Base-by-base conservation (phyloP, 2,113 vertebrate genomes). In the Limanda limanda region DNA sequence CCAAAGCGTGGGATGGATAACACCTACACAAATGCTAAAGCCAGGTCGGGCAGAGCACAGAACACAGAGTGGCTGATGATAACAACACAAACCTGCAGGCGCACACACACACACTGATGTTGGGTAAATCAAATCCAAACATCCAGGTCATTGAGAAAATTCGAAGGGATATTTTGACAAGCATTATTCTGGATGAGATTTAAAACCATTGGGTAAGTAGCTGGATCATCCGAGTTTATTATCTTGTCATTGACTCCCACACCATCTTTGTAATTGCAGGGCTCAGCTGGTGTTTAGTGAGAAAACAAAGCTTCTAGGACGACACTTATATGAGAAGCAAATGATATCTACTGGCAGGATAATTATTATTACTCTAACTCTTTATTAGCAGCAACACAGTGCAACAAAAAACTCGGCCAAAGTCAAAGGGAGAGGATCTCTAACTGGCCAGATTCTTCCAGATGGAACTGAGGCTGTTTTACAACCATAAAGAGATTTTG, bases 21-120 rank as follows among this genome's bases (percentile, higher is more conserved):
- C 59, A 73, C 75, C 68, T 74, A 69, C 80, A 69, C 68, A 75
- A 57, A 31, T 31, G 31, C 31, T 31, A 10, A 55, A 83, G 45
- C 23, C 15, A 64, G 66, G 59, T 13, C 56, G 63, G 57, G 66
- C 64, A 24, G 54, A 71, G n/a, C 17, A 51, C 24, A 78, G 63
- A 55, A 27, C 55, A 60, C 59, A 24, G 15, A 31, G 14, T 20
- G 11, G 18, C 6, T 3, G 23, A 24, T 51, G 2, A 8, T 31
- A 63, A 47, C 6, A 6, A 31, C 23, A 67, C 9, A 27, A 37
- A 69, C 9, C 20, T 55, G 8, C 14, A 27, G 65, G 24, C n/a
- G 55, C 31, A 31, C 27, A 31, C 27, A 7, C 42, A 40, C 6
- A 20, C 58, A 60, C 55, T 3, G 35, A 58, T 18, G 15, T 2